Base-by-base conservation (phyloP, 1,140 invertebrate species). In the Holotrichia oblita region DNA sequence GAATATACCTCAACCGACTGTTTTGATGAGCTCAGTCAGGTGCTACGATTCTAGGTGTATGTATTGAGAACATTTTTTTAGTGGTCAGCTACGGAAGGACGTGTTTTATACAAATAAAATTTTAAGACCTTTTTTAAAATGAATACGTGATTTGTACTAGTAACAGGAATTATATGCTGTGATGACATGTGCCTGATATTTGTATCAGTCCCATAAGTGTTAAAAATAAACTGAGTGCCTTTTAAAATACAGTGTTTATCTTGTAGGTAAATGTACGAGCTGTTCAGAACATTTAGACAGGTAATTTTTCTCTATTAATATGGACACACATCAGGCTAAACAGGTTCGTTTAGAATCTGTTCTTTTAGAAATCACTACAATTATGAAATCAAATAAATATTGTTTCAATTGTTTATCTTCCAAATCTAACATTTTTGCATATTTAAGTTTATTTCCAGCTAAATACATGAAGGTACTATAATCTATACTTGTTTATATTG, bases 1-100 rank as follows among this genome's bases (percentile, higher is more conserved):
- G 14, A 69, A 44, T 79, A 79, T 77, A 79, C 79, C 76, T 77
- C 76, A 74, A 76, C 72, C 14, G 76, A 69, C 27, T 69, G 44
- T 44, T 55, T 48, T 44, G 69, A 77, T 79, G 75, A 74, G 69
- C 42, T 80, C 79, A 80, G 79, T 80, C 79, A 80, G 79, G 79
- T 80, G 79, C 77, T 40, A 80, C 76, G 17, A 42, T 42, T 42
- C 76, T 77, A 40, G 24, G 76, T 76, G 75, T 55, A 9, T 76
- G 40, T 42, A 76, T 76, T 44, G 34, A 69, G 20, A 22, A 27
- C 27, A 27, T 17, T 69, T 69, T 24, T 10, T 74, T 10, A n/a
- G 73, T 76, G 22, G 42, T 55, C 41, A 20, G 12, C 40, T 22
- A 20, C 42, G 22, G 41, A 69, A 27, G 24, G 61, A 69, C 61